These are phyloP conservation scores for Thalpophila matura DNA, from an alignment of 2,888 invertebrate species.

Conservation along the genomic window DNA sequence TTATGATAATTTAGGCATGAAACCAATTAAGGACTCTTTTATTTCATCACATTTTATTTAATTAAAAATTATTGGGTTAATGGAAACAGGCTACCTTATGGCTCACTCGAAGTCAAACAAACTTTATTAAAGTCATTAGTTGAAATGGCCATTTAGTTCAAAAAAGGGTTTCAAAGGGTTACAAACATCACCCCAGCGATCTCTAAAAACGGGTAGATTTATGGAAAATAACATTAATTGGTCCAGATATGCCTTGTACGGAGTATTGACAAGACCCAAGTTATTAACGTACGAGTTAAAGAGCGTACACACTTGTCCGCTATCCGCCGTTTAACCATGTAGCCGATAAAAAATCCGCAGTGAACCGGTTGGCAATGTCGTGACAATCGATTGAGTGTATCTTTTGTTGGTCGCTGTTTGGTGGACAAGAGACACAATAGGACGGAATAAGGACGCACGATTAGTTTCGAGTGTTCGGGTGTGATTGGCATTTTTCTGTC, in stretches of 20 bases:
- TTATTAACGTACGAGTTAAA: conserved; percentile 39
- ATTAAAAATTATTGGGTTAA: conserved; percentile 5
- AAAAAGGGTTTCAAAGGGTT: conserved; percentile 24
- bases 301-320: conserved; percentile 10
- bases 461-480: too few species aligned
- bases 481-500: too few species aligned
- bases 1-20: conserved; percentile 21
- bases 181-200: conserved; percentile 23
- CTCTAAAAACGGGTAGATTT: conserved; percentile 57
- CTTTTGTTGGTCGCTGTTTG: neutral
- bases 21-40: neutral
- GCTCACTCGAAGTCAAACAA: conserved; percentile 9
- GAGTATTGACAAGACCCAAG: conserved; percentile 53
- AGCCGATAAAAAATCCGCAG: conserved; percentile 6
- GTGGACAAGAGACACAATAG: neutral
- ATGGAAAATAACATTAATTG: conserved; percentile 71
- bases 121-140: conserved; percentile 21
- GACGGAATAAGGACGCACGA: neutral
- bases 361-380: neutral
- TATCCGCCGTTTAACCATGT: conserved; percentile 6
- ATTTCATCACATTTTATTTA: conserved; percentile 9
- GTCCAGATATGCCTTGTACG: conserved; percentile 60
- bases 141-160: conserved; percentile 16
- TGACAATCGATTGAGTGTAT: conserved; percentile 9
- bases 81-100: conserved; percentile 8